Evolutionary conservation across 2,113 vertebrate species (phyloP), one percentile per base, ranked within the genome.

Genomic region (Manacus vitellinus): DNA sequence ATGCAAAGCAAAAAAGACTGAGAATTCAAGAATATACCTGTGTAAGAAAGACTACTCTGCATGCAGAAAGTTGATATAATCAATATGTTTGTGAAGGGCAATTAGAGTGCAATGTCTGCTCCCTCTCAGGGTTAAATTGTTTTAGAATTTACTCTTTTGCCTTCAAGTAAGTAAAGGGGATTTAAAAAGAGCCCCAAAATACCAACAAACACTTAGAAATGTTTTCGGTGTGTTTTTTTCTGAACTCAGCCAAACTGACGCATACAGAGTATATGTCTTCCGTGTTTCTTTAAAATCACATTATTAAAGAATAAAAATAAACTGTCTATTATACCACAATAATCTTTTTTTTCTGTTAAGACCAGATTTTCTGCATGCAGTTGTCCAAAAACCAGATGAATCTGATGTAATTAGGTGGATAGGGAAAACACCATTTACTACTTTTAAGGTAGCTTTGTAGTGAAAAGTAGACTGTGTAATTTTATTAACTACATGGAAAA

Each of bases 401-500:
- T 85, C 89, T 74, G 17, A 65, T 90, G 10, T 67, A 61, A 39
- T n/a, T 78, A 49, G 28, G 54, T 43, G 92, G 54, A 75, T 21
- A 94, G 65, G 85, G 35, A 90, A 77, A 96, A 75, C 16, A 80
- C 17, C 10, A 30, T 93, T 94, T 95, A 61, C 39, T 77, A 44
- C 96, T 96, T 95, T 87, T 92, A 76, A 72, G 72, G 62, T 91
- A 23, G 55, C 68, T 95, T 61, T 80, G 11, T 73, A 73, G 68
- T 74, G 83, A 87, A 96, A 93, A 92, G 66, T 73, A 85, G 63
- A 22, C 63, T 59, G 5, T 83, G 91, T 74, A 43, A 47, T 94
- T 39, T 54, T 91, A 74, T 28, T 73, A 92, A 37, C 23, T 35
- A 37, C 31, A 46, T n/a, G 39, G 21, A 84, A 93, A 94, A 94